phyloP scores from a whole-genome alignment of 2,797 vertebrate genomes.

The Parauchenoglanis punctatus region DNA sequence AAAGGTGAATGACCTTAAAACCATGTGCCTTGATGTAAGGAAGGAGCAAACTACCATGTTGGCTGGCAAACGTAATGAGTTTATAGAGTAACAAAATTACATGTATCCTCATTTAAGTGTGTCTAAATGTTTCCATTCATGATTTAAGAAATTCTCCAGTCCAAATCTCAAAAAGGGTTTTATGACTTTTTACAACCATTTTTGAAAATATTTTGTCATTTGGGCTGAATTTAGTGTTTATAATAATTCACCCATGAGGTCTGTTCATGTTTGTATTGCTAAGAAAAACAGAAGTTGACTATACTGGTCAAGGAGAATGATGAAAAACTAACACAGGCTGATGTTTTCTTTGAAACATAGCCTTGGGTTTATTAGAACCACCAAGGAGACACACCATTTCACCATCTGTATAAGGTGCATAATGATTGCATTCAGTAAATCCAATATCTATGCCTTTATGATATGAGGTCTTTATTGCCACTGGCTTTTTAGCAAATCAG shows the following conservation, averaged over 20 bases:
- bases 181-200: background rate
- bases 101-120: background rate
- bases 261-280: constrained; percentile 13
- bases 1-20: constrained; percentile 32
- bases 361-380: constrained; percentile 11
- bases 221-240: background rate
- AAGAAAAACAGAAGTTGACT: background rate
- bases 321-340: constrained; percentile 11
- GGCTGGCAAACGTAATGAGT: background rate
- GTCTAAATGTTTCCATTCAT: background rate
- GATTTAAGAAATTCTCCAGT: background rate
- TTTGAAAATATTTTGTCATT: background rate
- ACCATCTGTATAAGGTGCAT: background rate
- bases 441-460: background rate
- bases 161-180: background rate
- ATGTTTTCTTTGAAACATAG: constrained; percentile 15
- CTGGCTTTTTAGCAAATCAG: background rate
- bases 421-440: background rate
- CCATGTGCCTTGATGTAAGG: background rate
- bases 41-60: background rate
- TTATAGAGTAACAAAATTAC: background rate
- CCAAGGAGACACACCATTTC: constrained; percentile 4
- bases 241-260: background rate
- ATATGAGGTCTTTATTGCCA: constrained; percentile 1
- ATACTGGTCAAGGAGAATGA: constrained; percentile 25